Evolutionary conservation across 2,888 invertebrate species (phyloP), one percentile per base, ranked within the genome.

Genomic region (Agonopterix alstromeriana): DNA sequence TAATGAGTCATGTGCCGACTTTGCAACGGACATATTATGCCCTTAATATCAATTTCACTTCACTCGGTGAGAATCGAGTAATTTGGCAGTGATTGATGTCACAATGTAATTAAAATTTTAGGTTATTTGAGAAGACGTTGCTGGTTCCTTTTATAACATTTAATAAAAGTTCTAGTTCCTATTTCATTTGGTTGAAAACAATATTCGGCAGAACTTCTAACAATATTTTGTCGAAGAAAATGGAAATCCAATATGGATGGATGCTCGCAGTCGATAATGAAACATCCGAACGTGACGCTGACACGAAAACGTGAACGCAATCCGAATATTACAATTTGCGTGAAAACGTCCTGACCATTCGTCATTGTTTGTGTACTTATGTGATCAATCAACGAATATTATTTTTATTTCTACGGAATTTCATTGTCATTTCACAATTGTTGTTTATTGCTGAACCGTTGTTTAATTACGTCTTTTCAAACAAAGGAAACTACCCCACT

Each of bases 201-300:
- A 9, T 38, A n/a, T n/a, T 38, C 38, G n/a, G 38, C 38, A 38
- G 38, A 38, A 38, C 38, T 38, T 9, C 3, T 7, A 7, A 27
- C 27, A 27, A 27, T 27, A 27, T 27, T 38, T n/a, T n/a, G 38
- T 38, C 10, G n/a, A n/a, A 38, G n/a, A 38, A 38, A 38, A 38
- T 38, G 38, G 38, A 38, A 43, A 43, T 27, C 43, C n/a, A 35
- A 27, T 43, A 70, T 70, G 58, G 58, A 70, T 69, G 64, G 71
- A 63, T 71, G 73, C 65, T 69, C 63, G 62, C 57, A 67, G 64
- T 66, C 64, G 73, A 71, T 76, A 77, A 73, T 73, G 64, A 66
- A 66, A 73, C 70, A 60, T 62, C 58, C 63, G 66, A 76, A 72
- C 65, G 63, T 68, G 65, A 69, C 64, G 70, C 67, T 65, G 69